Evolutionary conservation across 2,888 invertebrate species (phyloP).

Genomic region (Ischnus inquisitorius): DNA sequence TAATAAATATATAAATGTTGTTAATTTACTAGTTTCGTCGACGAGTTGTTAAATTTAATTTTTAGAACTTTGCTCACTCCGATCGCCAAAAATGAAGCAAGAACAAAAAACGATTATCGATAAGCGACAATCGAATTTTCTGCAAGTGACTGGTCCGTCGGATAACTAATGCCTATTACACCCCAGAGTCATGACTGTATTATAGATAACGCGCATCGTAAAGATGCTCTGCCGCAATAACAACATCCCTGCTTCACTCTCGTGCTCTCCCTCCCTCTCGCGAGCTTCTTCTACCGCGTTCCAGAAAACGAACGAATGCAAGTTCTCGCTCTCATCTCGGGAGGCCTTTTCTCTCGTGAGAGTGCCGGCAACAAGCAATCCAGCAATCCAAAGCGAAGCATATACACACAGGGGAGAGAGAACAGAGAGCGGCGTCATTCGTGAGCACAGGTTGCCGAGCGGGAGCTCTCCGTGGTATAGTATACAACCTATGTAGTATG

Average conservation of each 20-base stretch:
- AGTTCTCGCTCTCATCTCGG: constrained; percentile 34
- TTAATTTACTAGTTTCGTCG: too few species aligned
- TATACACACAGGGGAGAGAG: constrained; percentile 5
- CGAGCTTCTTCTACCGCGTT: constrained; percentile 53
- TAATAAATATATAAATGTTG: too few species aligned
- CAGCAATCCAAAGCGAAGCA: neutral
- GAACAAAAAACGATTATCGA: too few species aligned
- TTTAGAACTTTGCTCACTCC: too few species aligned
- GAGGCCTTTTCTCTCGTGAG: constrained; percentile 18
- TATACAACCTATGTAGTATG: constrained; percentile 51
- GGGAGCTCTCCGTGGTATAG: constrained; percentile 36
- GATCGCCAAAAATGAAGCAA: too few species aligned
- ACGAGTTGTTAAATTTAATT: too few species aligned
- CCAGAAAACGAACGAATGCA: constrained; percentile 56
- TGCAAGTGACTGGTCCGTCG: neutral
- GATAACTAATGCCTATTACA: neutral
- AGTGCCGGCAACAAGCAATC: constrained; percentile 23
- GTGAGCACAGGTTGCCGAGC: constrained; percentile 49
- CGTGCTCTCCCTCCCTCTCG: constrained; percentile 6
- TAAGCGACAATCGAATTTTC: too few species aligned
- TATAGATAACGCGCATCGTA: neutral
- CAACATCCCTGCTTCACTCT: constrained; percentile 7
- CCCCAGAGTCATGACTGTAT: too few species aligned
- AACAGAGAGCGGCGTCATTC: constrained; percentile 15
- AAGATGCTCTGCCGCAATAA: constrained; percentile 22